A percentile compares a stretch with the other conserved stretches of the same genome.
These are phyloP conservation scores for Pollenia griseotomentosa DNA, from an alignment of 2,888 invertebrate species.

Conservation along the genomic window DNA sequence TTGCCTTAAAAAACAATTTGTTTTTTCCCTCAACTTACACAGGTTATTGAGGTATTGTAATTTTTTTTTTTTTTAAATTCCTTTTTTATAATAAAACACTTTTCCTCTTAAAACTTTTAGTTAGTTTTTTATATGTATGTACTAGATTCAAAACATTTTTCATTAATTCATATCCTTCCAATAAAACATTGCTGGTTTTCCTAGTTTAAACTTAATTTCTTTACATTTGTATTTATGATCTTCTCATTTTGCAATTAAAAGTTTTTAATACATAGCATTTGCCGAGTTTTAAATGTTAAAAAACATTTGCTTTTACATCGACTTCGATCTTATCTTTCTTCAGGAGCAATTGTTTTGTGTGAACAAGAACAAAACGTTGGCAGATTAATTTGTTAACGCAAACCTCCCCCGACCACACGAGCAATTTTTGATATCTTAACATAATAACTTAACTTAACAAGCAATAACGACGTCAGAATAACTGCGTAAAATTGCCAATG, in stretches of 20 bases:
- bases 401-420: no score
- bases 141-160: background rate
- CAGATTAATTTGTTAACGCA: no score
- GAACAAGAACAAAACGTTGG: no score
- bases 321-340: no score
- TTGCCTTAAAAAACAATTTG: conserved; percentile 40
- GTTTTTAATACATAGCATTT: no score
- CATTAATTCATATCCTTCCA: background rate
- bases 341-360: no score
- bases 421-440: no score
- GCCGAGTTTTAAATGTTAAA: no score
- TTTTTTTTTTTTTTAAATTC: conserved; percentile 64
- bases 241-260: background rate
- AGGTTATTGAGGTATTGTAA: conserved; percentile 81
- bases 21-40: conserved; percentile 35
- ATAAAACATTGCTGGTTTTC: background rate
- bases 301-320: no score
- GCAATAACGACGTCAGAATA: no score
- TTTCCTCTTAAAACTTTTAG: conserved; percentile 10
- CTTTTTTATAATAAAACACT: conserved; percentile 41
- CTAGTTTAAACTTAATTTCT: background rate
- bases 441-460: no score
- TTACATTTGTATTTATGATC: background rate
- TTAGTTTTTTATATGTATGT: conserved; percentile 3
- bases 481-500: no score